Percentiles rank a stretch among this genome's conserved stretches.
Conservation (phyloP, 2,113 vertebrate genomes). For the Sylvia atricapilla region DNA sequence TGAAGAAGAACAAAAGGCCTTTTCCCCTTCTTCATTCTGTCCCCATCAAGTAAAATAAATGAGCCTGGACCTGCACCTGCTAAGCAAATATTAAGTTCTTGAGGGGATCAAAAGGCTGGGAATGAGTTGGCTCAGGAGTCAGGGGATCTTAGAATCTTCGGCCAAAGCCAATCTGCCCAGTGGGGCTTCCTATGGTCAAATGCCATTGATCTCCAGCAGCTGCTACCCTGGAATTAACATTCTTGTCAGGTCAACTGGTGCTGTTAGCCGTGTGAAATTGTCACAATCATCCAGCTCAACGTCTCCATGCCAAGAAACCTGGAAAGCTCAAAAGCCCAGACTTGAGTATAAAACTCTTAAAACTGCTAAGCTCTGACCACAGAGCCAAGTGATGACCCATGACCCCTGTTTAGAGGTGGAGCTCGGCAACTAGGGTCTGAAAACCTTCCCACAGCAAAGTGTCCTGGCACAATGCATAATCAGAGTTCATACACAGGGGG, state of each 20-base stretch:
- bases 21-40: neutral
- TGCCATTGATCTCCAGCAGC: neutral
- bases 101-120: neutral
- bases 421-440: neutral
- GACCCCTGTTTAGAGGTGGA: neutral
- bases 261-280: neutral
- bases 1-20: neutral
- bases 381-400: neutral
- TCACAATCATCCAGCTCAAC: neutral
- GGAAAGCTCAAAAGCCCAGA: neutral
- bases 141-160: neutral
- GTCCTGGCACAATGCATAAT: neutral
- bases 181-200: neutral
- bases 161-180: neutral
- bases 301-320: neutral
- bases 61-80: neutral
- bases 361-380: neutral
- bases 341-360: neutral
- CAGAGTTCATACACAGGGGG: neutral
- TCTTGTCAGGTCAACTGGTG: neutral
- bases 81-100: neutral
- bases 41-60: neutral
- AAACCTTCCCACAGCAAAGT: neutral
- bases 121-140: neutral
- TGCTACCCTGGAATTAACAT: neutral